Base-by-base conservation (phyloP, 2,113 vertebrate species). In the Hydropotes inermis region DNA sequence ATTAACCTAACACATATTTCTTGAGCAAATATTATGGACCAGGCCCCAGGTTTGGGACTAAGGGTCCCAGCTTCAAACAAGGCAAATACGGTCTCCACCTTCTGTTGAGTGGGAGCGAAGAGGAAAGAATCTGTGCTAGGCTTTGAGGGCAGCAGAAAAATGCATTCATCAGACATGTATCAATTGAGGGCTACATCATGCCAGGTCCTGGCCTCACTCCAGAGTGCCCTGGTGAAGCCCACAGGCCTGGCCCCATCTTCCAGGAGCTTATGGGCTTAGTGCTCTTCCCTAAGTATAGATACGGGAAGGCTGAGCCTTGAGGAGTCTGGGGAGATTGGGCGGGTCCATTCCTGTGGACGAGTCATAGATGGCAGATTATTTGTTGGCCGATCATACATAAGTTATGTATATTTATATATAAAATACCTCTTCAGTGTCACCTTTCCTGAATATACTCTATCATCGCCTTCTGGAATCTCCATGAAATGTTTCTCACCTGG, bases 311-410 rank as follows among this genome's bases (percentile, higher is more conserved):
- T 13, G 33, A 27, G 3, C n/a, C 54, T 64, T 27, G 14, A 19
- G n/a, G 58, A 15, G 30, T 23, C 61, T 27, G 39, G 33, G 23
- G 58, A 23, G 21, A 27, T 2, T 1, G 30, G 33, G 90, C 47
- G 7, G 81, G 33, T 27, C 82, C 33, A 0, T 21, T 25, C 45
- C 2, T 6, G 0, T 14, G 19, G 14, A 8, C 33, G 1, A 19
- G 30, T 50, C 85, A 58, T 16, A 17, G 33, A 30, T 4, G 60
- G 74, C 0, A 9, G 4, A 3, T 81, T 27, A 27, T 27, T 7
- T 43, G 70, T 76, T 43, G 39, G 23, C 12, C 39, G 27, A 27
- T 76, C 70, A 74, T 14, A 14, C 70, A 27, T 7, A 7, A 2
- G 6, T 43, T 43, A 27, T 14, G 36, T 15, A 15, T 76, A 25